A percentile compares a stretch with the other conserved stretches of the same genome.
phyloP scores from a whole-genome alignment of 2,113 vertebrate species.

The Spizaetus ornatus region DNA sequence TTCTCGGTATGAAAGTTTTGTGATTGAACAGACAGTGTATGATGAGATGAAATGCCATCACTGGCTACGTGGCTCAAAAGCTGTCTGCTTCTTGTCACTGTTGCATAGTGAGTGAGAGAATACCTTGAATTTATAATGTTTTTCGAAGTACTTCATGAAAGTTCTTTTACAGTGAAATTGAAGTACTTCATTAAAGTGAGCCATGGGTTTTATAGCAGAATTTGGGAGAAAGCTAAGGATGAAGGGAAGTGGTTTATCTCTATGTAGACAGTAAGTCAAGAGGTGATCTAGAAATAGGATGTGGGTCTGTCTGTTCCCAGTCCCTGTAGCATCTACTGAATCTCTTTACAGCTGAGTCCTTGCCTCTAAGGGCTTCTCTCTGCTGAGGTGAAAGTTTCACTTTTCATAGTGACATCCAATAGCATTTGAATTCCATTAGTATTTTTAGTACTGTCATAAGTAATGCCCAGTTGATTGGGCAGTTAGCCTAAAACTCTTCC shows the following conservation, averaged over 20 bases:
- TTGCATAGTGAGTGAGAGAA: not conserved
- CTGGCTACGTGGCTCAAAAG: not conserved
- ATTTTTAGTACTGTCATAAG: conserved; percentile 66
- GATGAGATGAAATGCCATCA: not conserved
- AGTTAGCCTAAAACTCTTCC: conserved; percentile 30
- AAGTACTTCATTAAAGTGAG: not conserved
- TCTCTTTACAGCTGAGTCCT: not conserved
- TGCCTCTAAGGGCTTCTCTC: not conserved
- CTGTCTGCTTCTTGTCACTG: not conserved
- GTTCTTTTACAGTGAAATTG: not conserved
- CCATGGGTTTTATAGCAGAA: not conserved
- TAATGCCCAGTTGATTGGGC: conserved; percentile 15
- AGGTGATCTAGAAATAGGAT: not conserved
- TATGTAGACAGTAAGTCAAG: not conserved
- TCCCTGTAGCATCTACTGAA: not conserved
- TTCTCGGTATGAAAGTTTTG: not conserved
- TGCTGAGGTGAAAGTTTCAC: not conserved
- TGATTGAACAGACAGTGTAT: not conserved
- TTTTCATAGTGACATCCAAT: conserved; percentile 60
- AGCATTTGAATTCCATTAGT: conserved; percentile 47
- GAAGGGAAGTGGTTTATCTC: not conserved
- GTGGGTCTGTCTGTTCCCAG: not conserved
- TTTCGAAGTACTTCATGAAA: not conserved
- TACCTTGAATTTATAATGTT: not conserved
- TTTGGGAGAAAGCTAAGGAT: not conserved